Percentiles rank a stretch among this genome's conserved stretches.
Conservation (phyloP, 1,140 invertebrate species). For the Lutraria rhynchaena region DNA sequence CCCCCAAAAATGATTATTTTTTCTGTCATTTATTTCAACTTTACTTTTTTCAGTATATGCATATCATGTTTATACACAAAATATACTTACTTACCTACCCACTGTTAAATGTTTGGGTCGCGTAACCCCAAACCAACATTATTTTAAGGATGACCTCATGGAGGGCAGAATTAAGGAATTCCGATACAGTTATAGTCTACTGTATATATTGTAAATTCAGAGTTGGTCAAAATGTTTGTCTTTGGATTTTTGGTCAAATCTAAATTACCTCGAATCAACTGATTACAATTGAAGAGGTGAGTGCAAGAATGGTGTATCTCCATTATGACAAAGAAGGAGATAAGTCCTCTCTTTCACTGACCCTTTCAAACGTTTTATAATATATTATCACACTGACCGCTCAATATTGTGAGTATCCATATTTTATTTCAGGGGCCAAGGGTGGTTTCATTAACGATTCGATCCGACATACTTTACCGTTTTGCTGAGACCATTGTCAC, state of each 20-base stretch:
- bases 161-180: too few species aligned
- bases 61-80: too few species aligned
- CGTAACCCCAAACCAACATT: too few species aligned
- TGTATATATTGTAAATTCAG: too few species aligned
- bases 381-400: neutral
- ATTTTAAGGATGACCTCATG: too few species aligned
- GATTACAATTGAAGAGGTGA: neutral
- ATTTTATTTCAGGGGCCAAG: slow-evolving; percentile 55
- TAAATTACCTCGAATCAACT: neutral
- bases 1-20: too few species aligned
- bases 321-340: neutral
- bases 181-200: too few species aligned
- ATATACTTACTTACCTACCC: too few species aligned
- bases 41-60: too few species aligned
- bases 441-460: slow-evolving; percentile 62
- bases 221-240: too few species aligned
- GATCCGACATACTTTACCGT: slow-evolving; percentile 64
- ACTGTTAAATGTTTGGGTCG: too few species aligned
- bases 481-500: slow-evolving; percentile 69
- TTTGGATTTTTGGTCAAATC: neutral
- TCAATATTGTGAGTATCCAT: neutral
- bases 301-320: neutral
- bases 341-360: neutral
- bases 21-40: too few species aligned
- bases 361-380: neutral